Conservation (phyloP, 2,113 vertebrate species). For the Perccottus glenii region DNA sequence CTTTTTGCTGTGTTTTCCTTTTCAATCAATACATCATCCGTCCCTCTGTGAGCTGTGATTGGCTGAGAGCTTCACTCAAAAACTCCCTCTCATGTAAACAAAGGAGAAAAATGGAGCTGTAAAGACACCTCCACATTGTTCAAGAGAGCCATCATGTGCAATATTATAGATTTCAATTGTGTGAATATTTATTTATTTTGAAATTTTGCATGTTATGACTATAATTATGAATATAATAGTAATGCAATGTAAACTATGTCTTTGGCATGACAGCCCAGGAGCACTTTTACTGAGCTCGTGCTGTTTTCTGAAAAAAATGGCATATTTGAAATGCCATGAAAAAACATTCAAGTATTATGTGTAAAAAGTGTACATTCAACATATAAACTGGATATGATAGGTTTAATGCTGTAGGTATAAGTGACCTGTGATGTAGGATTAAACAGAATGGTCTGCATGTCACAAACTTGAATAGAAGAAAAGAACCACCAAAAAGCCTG, state of each 20-base stretch:
- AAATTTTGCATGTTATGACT: not conserved
- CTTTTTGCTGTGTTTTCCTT: too few relatives aligned
- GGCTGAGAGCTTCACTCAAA: not conserved
- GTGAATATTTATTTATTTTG: too few relatives aligned
- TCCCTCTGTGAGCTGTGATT: not conserved
- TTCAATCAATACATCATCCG: too few relatives aligned
- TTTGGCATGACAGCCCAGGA: slow-evolving; percentile 2
- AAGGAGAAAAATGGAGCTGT: too few relatives aligned
- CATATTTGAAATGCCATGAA: slow-evolving; percentile 12
- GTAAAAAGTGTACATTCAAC: slow-evolving; percentile 43
- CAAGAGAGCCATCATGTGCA: not conserved
- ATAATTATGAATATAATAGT: not conserved
- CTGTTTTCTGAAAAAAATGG: slow-evolving; percentile 9
- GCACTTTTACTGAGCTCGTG: slow-evolving; percentile 11
- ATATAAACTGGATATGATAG: slow-evolving; percentile 21
- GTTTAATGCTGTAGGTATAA: not conserved
- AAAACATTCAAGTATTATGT: slow-evolving; percentile 25
- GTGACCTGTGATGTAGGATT: slow-evolving; percentile 4
- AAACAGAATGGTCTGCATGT: slow-evolving; percentile 9
- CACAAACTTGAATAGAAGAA: slow-evolving; percentile 4
- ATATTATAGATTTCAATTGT: too few relatives aligned
- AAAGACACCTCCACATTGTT: too few relatives aligned
- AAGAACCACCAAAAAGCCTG: not conserved
- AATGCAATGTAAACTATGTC: not conserved
- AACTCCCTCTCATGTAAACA: too few relatives aligned